These are phyloP conservation scores for Microcebus murinus DNA, from an alignment of 2,113 vertebrate species.

Conservation along the genomic window DNA sequence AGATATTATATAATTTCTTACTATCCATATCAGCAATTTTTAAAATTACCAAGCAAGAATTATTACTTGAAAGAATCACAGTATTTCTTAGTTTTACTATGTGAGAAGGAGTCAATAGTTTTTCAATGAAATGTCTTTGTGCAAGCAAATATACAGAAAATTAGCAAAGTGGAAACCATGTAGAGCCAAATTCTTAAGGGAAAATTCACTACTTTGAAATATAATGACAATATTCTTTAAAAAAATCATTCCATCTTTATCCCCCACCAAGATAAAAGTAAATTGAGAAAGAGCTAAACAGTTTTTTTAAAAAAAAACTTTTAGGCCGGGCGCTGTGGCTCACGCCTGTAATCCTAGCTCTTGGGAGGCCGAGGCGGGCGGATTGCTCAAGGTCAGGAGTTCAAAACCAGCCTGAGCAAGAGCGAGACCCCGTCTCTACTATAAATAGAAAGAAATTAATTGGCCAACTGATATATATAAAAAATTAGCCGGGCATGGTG, in stretches of 20 bases:
- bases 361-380: too few relatives aligned
- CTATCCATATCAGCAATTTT: background rate
- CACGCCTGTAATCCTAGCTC: too few relatives aligned
- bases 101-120: background rate
- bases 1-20: background rate
- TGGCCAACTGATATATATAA: too few relatives aligned
- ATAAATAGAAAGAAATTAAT: too few relatives aligned
- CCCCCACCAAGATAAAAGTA: background rate
- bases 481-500: too few relatives aligned
- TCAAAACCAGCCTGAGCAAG: too few relatives aligned
- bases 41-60: background rate
- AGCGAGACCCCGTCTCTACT: too few relatives aligned
- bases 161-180: background rate
- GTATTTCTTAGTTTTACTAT: background rate
- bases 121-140: background rate
- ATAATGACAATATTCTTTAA: background rate
- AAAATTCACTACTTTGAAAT: constrained; percentile 14
- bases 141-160: background rate
- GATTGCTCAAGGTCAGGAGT: too few relatives aligned
- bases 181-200: background rate
- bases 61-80: background rate
- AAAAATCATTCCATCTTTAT: background rate
- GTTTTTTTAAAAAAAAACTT: too few relatives aligned
- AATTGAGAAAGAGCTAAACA: background rate
- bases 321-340: too few relatives aligned